These are phyloP conservation scores for Helicoverpa assulta DNA, from an alignment of 2,888 invertebrate genomes.

Conservation along the genomic window DNA sequence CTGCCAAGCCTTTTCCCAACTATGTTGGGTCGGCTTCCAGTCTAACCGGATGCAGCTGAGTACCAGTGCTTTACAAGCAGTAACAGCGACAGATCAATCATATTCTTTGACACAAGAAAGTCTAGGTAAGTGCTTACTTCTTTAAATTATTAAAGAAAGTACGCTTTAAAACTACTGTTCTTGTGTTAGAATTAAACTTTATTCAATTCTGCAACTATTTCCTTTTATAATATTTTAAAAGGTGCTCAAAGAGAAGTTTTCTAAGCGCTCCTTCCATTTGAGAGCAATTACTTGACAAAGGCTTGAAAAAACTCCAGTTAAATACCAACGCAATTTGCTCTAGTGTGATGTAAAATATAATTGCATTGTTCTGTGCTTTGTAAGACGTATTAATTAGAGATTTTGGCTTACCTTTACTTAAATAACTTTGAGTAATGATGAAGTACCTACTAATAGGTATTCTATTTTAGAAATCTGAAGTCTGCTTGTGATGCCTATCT, in stretches of 20 bases:
- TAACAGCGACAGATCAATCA: too few relatives aligned
- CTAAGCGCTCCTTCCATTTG: slow-evolving; percentile 11
- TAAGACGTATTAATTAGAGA: too few relatives aligned
- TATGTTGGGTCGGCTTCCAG: too few relatives aligned
- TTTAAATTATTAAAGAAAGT: background rate
- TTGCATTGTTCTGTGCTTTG: background rate
- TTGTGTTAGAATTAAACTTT: background rate
- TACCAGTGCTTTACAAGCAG: too few relatives aligned
- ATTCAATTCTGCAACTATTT: slow-evolving; percentile 16
- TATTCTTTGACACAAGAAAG: too few relatives aligned
- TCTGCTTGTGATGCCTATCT: too few relatives aligned
- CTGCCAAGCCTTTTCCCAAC: too few relatives aligned
- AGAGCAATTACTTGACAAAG: slow-evolving; percentile 18
- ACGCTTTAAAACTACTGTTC: background rate
- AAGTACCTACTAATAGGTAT: too few relatives aligned
- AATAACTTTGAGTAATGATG: too few relatives aligned
- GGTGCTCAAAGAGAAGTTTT: slow-evolving; percentile 7
- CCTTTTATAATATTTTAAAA: slow-evolving; percentile 1
- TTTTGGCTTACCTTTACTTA: too few relatives aligned
- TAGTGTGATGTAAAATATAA: background rate
- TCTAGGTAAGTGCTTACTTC: background rate
- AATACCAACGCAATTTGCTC: background rate
- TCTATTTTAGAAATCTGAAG: too few relatives aligned
- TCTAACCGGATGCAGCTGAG: too few relatives aligned
- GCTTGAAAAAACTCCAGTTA: background rate